These are phyloP conservation scores for Drosophila cardini DNA, from an alignment of 1,140 invertebrate genomes.

Conservation along the genomic window DNA sequence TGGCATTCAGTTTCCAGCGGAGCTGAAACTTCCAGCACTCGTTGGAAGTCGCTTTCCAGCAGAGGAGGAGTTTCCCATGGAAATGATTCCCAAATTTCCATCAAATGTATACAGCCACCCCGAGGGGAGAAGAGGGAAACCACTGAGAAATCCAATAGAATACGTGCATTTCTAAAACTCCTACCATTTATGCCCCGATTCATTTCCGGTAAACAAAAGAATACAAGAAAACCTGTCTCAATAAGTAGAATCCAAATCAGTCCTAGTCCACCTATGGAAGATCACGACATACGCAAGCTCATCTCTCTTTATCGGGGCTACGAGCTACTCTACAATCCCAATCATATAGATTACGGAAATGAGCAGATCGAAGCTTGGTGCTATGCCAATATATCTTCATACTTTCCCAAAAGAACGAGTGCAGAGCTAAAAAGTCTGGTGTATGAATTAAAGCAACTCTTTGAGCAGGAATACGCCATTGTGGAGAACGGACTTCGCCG, in stretches of 20 bases:
- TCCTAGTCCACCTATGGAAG: neutral
- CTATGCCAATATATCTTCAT: constrained; percentile 40
- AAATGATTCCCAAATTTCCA: neutral
- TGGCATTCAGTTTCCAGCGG: too few species aligned
- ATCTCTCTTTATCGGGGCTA: constrained; percentile 50
- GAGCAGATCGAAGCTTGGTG: constrained; percentile 41
- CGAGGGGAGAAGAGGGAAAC: neutral
- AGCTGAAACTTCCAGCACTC: too few species aligned
- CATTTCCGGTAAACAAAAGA: neutral
- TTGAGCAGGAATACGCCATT: constrained; percentile 51
- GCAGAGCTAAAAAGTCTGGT: constrained; percentile 30
- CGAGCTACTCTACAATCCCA: constrained; percentile 54
- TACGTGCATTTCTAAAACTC: constrained; percentile 12
- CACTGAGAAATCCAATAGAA: neutral
- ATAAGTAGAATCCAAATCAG: neutral
- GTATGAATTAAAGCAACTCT: constrained; percentile 27
- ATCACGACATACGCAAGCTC: constrained; percentile 41
- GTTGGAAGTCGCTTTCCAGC: constrained; percentile 9
- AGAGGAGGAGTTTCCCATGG: neutral
- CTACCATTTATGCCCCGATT: neutral
- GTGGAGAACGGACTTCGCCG: constrained; percentile 25
- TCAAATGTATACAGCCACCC: too few species aligned
- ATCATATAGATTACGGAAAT: constrained; percentile 50
- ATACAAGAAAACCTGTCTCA: neutral
- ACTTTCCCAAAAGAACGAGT: constrained; percentile 25